Conservation (phyloP, 2,113 vertebrate genomes). For the Carassius auratus region DNA sequence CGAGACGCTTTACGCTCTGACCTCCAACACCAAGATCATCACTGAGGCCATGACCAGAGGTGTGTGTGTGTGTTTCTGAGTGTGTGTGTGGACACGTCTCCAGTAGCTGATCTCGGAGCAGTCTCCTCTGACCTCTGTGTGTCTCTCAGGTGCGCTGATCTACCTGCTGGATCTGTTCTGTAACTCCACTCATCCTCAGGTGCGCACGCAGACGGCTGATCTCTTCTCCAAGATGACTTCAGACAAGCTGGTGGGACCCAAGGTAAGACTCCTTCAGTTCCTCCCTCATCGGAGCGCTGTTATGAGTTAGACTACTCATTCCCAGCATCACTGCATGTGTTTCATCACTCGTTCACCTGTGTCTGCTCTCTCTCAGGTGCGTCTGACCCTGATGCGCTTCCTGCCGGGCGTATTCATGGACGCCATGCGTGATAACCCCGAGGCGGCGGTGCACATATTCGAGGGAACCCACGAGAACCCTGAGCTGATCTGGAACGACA, state of each 20-base stretch:
- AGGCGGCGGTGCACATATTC: constrained; percentile 97
- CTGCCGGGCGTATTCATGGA: constrained; percentile 98
- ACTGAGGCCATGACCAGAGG: constrained; percentile 97
- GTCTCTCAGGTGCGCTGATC: constrained; percentile 88
- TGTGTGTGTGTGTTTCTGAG: constrained; percentile 62
- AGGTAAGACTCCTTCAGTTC: constrained; percentile 75
- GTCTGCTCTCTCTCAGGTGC: constrained; percentile 78
- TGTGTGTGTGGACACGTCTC: constrained; percentile 69
- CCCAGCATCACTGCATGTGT: too few species aligned
- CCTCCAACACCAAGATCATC: constrained; percentile 97
- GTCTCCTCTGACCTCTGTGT: background rate
- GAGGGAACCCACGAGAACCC: constrained; percentile 99
- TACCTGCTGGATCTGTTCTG: constrained; percentile 98
- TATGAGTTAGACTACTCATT: constrained; percentile 60
- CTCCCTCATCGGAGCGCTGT: background rate
- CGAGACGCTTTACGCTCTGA: constrained; percentile 94
- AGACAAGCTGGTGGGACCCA: constrained; percentile 96
- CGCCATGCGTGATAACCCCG: constrained; percentile 97
- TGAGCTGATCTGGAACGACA: constrained; percentile 98
- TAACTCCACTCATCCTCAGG: constrained; percentile 98
- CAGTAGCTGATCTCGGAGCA: background rate
- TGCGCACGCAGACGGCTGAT: constrained; percentile 96
- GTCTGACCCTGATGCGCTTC: constrained; percentile 92
- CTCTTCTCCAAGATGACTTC: constrained; percentile 99
- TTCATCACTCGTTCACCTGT: background rate